Conservation (phyloP, 2,888 invertebrate genomes). For the Trichacis sp. region DNA sequence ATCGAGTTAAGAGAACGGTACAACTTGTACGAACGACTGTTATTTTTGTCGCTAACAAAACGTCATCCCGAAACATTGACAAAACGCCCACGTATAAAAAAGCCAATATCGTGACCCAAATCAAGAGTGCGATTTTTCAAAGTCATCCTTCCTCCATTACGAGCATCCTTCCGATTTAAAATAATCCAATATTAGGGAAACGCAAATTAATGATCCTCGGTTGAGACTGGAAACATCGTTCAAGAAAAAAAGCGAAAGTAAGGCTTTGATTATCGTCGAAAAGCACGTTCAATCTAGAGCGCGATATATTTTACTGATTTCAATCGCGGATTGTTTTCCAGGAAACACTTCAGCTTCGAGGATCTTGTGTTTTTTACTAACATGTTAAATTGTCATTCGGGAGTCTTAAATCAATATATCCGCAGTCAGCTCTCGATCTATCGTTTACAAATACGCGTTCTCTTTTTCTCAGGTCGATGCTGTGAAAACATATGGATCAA, state of each 20-base stretch:
- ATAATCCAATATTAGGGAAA: not conserved
- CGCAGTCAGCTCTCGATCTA: not conserved
- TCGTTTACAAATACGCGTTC: not conserved
- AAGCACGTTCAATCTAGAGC: no score
- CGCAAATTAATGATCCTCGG: not conserved
- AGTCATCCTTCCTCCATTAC: not conserved
- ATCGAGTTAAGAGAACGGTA: no score
- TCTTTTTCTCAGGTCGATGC: not conserved
- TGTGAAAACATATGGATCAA: not conserved
- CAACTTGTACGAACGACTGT: no score
- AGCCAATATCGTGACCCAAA: no score
- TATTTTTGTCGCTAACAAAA: no score
- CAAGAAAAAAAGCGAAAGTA: no score
- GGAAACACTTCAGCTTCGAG: not conserved
- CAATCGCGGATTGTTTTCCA: no score
- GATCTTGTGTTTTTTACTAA: not conserved
- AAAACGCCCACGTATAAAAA: no score
- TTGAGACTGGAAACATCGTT: not conserved
- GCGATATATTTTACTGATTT: no score
- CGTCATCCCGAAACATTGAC: no score
- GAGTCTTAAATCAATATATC: constrained; percentile 11
- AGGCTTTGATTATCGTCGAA: no score
- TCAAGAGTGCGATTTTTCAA: not conserved
- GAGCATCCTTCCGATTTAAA: not conserved
- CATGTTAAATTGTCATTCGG: constrained; percentile 2